Percentiles rank a stretch among this genome's conserved stretches.
These are phyloP conservation scores for Thereva unica DNA, from an alignment of 2,888 invertebrate genomes.

Conservation along the genomic window DNA sequence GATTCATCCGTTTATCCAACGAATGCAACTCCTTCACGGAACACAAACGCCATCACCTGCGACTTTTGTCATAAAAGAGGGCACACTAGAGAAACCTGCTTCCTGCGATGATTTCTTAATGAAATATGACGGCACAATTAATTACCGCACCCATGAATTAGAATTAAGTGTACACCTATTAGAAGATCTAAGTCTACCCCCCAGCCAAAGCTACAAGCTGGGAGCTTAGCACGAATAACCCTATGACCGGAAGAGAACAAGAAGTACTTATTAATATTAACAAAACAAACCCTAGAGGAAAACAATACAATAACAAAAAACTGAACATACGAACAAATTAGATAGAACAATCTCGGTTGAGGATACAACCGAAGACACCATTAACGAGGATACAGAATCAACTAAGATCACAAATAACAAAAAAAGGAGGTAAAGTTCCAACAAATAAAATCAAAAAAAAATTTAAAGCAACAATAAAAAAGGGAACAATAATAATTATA, in stretches of 20 bases:
- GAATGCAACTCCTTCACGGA: not conserved
- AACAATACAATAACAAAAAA: no score
- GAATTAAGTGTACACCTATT: not conserved
- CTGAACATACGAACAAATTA: no score
- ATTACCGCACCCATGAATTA: not conserved
- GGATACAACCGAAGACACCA: no score
- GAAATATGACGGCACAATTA: not conserved
- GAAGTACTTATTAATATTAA: not conserved
- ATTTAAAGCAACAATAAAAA: no score
- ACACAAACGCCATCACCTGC: not conserved
- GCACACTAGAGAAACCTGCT: conserved; percentile 1
- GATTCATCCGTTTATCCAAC: not conserved
- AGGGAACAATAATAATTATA: no score
- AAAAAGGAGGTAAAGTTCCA: no score
- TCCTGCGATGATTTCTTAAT: not conserved
- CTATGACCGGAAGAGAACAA: not conserved
- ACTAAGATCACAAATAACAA: no score
- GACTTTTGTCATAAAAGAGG: conserved; percentile 2
- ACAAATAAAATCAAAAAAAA: no score
- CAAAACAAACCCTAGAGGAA: no score
- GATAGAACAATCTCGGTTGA: no score
- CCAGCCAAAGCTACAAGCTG: not conserved
- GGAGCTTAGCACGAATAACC: not conserved
- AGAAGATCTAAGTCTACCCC: not conserved
- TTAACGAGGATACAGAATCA: no score